Percentiles rank a stretch among this genome's conserved stretches.
Evolutionary conservation across 1,140 invertebrate genomes (phyloP).

Genomic region (Zaprionus vittiger): DNA sequence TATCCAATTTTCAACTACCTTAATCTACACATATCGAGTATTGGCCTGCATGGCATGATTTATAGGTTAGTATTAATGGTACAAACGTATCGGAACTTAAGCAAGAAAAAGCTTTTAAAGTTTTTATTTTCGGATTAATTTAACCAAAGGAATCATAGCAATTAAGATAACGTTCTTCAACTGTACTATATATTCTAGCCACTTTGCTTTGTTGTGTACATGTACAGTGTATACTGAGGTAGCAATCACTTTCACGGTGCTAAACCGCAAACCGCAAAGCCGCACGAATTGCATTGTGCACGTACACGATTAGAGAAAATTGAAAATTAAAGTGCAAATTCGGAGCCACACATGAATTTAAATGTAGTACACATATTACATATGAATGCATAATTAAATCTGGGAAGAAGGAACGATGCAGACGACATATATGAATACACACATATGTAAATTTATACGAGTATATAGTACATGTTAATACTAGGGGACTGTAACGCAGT

Average conservation of each 20-base stretch:
- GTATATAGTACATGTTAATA: background rate
- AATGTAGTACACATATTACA: background rate
- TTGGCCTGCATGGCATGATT: too few species aligned
- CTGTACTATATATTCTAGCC: background rate
- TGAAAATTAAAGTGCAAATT: constrained; percentile 34
- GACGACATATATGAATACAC: background rate
- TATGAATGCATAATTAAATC: background rate
- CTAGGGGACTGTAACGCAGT: background rate
- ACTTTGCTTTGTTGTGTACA: background rate
- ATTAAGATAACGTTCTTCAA: background rate
- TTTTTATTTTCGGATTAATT: background rate
- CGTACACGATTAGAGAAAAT: constrained; percentile 32
- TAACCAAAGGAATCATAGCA: background rate
- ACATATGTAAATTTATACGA: background rate
- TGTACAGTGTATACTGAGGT: constrained; percentile 19
- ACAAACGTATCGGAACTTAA: too few species aligned
- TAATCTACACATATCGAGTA: background rate
- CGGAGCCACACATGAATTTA: background rate
- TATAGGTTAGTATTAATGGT: too few species aligned
- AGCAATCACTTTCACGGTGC: constrained; percentile 19
- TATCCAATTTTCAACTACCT: background rate
- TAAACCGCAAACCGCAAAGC: constrained; percentile 59
- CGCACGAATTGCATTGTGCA: constrained; percentile 55
- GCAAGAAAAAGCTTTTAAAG: background rate
- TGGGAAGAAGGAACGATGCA: background rate